A percentile compares a stretch with the other conserved stretches of the same genome.
phyloP scores from a whole-genome alignment of 2,797 vertebrate genomes.

The Lophotriccus pileatus region DNA sequence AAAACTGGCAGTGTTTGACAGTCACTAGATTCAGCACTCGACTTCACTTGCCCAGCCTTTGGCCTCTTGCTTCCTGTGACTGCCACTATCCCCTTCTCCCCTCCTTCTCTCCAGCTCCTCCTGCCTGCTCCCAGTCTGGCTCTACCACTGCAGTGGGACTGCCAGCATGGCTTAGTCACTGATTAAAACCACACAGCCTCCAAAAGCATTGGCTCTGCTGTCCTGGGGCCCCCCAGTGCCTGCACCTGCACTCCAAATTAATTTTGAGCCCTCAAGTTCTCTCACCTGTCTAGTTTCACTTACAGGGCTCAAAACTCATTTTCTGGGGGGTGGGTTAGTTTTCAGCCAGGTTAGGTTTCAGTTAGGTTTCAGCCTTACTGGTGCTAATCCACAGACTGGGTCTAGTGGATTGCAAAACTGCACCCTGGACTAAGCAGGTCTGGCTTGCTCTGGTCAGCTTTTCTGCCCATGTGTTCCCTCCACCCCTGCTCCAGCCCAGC shows the following conservation, averaged over 20 bases:
- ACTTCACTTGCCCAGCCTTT: not conserved
- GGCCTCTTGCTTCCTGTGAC: not conserved
- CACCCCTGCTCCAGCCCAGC: too few relatives aligned
- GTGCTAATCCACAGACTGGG: not conserved
- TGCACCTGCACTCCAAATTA: not conserved
- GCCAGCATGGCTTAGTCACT: not conserved
- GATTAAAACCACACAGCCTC: not conserved
- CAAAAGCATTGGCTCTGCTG: not conserved
- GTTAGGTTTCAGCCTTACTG: not conserved
- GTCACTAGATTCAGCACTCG: not conserved
- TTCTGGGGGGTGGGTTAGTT: rapidly evolving
- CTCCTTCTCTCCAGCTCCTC: not conserved
- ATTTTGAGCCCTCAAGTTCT: not conserved
- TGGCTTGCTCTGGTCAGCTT: not conserved
- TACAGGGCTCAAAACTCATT: not conserved
- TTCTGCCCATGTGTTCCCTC: rapidly evolving
- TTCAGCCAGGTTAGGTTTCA: too few relatives aligned
- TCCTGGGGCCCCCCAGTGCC: not conserved
- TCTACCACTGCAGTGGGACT: too few relatives aligned
- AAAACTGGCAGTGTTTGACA: not conserved
- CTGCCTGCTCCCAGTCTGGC: not conserved
- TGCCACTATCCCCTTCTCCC: not conserved
- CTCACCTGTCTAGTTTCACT: not conserved
- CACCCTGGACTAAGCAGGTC: too few relatives aligned
- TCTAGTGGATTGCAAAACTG: not conserved